These are phyloP conservation scores for Trichonephila clavata DNA, from an alignment of 1,140 invertebrate species.

Conservation along the genomic window DNA sequence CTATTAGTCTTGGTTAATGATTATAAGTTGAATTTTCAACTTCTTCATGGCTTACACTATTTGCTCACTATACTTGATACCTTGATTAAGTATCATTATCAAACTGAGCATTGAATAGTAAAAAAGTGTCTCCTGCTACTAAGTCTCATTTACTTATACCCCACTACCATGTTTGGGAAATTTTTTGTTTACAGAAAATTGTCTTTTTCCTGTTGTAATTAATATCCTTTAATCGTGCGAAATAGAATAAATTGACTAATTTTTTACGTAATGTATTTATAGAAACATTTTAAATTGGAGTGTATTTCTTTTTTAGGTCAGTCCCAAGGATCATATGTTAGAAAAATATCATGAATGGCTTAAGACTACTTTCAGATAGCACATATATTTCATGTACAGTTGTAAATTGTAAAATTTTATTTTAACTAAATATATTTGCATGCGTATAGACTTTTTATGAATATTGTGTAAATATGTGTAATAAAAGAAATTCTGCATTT, in stretches of 20 bases:
- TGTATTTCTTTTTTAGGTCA: constrained; percentile 78
- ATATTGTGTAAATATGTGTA: not conserved
- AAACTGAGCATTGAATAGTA: too few species aligned
- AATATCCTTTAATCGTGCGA: not conserved
- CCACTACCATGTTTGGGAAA: too few species aligned
- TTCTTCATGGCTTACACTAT: too few species aligned
- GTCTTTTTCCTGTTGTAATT: not conserved
- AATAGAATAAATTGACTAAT: not conserved
- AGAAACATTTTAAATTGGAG: not conserved
- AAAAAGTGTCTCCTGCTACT: too few species aligned
- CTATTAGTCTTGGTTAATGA: too few species aligned
- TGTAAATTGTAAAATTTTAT: not conserved
- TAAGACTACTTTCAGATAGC: constrained; percentile 81
- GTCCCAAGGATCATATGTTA: constrained; percentile 83
- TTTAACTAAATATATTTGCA: not conserved
- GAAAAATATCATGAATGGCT: constrained; percentile 84
- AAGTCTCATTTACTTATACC: too few species aligned
- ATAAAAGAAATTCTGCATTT: too few species aligned
- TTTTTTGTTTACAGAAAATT: not conserved
- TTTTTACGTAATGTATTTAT: not conserved
- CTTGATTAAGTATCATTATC: too few species aligned
- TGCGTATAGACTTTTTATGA: not conserved
- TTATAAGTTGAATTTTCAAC: too few species aligned
- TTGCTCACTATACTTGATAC: too few species aligned
- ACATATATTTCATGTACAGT: not conserved